Percentiles rank a stretch among this genome's conserved stretches.
Evolutionary conservation across 2,888 invertebrate genomes (phyloP).

Genomic region (Stenotaenia linearis): DNA sequence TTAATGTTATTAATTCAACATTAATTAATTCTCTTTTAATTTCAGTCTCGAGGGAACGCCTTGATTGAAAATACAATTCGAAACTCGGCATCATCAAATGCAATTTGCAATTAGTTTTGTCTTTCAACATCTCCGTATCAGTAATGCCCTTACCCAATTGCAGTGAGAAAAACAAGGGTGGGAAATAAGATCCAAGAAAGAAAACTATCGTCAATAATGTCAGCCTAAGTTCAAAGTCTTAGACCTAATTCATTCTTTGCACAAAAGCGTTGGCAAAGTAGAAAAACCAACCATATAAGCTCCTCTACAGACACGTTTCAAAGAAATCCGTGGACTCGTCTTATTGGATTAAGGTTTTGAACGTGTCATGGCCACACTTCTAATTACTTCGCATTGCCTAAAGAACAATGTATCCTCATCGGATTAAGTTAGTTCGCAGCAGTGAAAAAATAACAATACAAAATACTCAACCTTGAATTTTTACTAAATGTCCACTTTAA

Average conservation of each 20-base stretch:
- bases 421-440: not conserved
- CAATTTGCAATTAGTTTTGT: not conserved
- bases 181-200: not conserved
- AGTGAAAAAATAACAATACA: not conserved
- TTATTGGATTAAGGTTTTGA: conserved; percentile 24
- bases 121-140: not conserved
- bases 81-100: not conserved
- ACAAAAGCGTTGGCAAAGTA: not conserved
- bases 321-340: conserved; percentile 21
- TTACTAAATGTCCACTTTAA: too few species aligned
- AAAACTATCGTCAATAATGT: conserved; percentile 10
- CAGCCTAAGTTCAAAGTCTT: not conserved
- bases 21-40: not conserved
- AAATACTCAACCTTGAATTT: not conserved
- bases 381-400: conserved; percentile 7
- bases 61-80: not conserved
- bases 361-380: conserved; percentile 12
- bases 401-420: not conserved
- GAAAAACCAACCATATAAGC: conserved; percentile 16
- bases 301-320: conserved; percentile 3
- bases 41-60: not conserved
- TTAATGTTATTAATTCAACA: not conserved
- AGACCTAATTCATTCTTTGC: not conserved
- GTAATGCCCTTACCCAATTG: not conserved
- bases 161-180: not conserved